Base-by-base conservation (phyloP, 2,888 invertebrate genomes). In the Caenorhabditis panamensis region DNA sequence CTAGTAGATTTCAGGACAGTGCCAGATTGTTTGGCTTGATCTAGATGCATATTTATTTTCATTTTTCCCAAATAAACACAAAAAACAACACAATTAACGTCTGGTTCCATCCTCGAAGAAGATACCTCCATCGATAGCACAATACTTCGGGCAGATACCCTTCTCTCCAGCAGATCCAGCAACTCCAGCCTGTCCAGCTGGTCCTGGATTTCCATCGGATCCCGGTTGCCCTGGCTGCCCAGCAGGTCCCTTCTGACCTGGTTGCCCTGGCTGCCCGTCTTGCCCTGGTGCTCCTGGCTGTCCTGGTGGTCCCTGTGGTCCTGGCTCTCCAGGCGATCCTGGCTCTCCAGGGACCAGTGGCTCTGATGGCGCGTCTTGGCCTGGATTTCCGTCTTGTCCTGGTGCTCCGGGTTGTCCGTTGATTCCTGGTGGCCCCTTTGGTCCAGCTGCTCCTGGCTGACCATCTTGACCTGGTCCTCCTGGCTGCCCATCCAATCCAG, bases 51-150 rank as follows among this genome's bases (percentile, higher is more conserved):
- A n/a, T n/a, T n/a, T n/a, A n/a, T n/a, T n/a, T n/a, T n/a, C n/a
- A n/a, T n/a, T n/a, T n/a, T n/a, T n/a, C n/a, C n/a, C n/a, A n/a
- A n/a, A n/a, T n/a, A n/a, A 72, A 58, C 61, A 71, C 66, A 71
- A 78, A 78, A 78, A 71, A 64, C 49, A 73, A 68, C 76, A 71
- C 81, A 77, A 64, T 82, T 82, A 82, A 63, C 86, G 86, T 68
- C 86, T 77, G 58, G 87, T 87, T 80, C 87, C 87, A 76, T 86
- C 87, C 82, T 87, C 87, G 87, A 88, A 88, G 84, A 88, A 88
- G 80, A 88, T 82, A 67, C 88, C 88, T 72, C 88, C 88, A 73
- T 88, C 88, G 75, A 82, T 68, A 64, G 82, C 82, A 73, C 82
- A 82, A 47, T 82, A 82, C 76, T 76, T 82, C 73, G 87, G 87